These are phyloP conservation scores for Baryphthengus martii DNA, from an alignment of 2,113 vertebrate species.

Conservation along the genomic window DNA sequence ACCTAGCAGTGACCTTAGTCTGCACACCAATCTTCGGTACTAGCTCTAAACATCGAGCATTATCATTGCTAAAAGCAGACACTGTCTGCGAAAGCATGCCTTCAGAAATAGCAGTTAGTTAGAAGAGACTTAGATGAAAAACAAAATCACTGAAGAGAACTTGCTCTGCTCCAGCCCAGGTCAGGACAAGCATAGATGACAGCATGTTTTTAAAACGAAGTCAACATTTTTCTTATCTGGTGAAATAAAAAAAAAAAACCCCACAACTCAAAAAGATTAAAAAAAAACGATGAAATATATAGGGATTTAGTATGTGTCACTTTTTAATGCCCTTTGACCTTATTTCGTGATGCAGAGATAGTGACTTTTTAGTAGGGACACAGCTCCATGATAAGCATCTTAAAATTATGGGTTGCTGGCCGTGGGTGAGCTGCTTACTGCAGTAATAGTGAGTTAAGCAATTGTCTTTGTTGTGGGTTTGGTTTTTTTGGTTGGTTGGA, in stretches of 20 bases:
- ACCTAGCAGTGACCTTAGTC: no score
- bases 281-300: neutral
- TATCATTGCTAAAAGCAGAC: no score
- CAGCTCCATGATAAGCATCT: neutral
- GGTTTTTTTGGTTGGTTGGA: neutral
- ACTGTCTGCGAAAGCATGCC: no score
- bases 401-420: neutral
- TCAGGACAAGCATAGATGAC: no score
- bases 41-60: no score
- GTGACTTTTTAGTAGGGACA: neutral
- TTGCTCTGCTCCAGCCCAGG: no score
- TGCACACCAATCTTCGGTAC: no score
- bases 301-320: neutral
- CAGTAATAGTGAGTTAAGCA: neutral
- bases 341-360: neutral
- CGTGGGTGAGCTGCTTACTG: neutral
- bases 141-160: no score
- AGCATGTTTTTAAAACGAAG: neutral
- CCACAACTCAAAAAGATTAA: neutral
- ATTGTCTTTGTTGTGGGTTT: neutral
- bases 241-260: neutral
- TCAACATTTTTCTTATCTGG: neutral
- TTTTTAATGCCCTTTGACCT: neutral
- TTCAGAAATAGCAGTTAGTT: no score
- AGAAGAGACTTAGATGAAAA: no score